Evolutionary conservation across 1,140 invertebrate genomes (phyloP).

Genomic region (honey bee (Apis mellifera)): DNA sequence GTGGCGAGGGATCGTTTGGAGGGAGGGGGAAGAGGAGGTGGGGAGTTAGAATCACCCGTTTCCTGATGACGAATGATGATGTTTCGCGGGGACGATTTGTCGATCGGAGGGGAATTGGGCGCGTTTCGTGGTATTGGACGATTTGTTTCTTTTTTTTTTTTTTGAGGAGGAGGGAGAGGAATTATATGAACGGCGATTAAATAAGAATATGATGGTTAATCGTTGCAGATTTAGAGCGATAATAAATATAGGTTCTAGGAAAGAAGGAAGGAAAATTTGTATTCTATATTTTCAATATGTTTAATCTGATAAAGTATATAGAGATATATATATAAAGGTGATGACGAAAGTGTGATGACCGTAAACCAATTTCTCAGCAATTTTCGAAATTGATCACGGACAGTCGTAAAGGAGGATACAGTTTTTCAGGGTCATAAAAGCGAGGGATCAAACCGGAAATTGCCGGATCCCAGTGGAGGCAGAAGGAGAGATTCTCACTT

Average conservation of each 20-base stretch:
- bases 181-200: too few species aligned
- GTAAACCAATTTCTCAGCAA: too few species aligned
- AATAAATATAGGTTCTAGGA: too few species aligned
- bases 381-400: conserved; percentile 40
- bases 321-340: too few species aligned
- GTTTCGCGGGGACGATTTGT: conserved; percentile 30
- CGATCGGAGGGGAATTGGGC: not conserved
- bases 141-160: too few species aligned
- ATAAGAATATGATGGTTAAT: too few species aligned
- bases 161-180: too few species aligned
- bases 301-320: too few species aligned
- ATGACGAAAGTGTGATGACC: not conserved
- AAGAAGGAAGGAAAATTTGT: too few species aligned
- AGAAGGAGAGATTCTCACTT: conserved; percentile 15
- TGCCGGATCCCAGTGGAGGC: conserved; percentile 27
- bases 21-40: too few species aligned
- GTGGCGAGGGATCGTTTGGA: conserved; percentile 11
- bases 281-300: too few species aligned
- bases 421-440: conserved; percentile 55
- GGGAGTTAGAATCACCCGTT: not conserved
- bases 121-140: not conserved
- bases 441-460: conserved; percentile 53
- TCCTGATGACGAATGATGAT: conserved; percentile 21
- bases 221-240: too few species aligned
- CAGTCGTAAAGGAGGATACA: conserved; percentile 54